phyloP scores from a whole-genome alignment of 2,888 invertebrate species.

The Tillus elongatus region DNA sequence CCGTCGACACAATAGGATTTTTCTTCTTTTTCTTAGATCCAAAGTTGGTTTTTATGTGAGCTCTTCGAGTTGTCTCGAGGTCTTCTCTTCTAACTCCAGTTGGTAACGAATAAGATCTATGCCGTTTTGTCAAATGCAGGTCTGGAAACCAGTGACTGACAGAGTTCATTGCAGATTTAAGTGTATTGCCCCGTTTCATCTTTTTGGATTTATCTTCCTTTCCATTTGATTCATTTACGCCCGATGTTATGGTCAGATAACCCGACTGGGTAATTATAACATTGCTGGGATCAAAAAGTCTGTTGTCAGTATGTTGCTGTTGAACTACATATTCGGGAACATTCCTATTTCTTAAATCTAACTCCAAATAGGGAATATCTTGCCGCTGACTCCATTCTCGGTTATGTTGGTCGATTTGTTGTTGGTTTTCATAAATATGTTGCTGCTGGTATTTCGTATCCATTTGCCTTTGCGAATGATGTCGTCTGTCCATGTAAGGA shows the following conservation, averaged over 20 bases:
- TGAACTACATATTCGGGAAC: slow-evolving; percentile 43
- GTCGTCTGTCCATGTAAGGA: slow-evolving; percentile 34
- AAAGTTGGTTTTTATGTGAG: slow-evolving; percentile 29
- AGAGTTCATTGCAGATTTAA: slow-evolving; percentile 73
- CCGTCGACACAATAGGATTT: slow-evolving; percentile 70
- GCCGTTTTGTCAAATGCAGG: slow-evolving; percentile 65
- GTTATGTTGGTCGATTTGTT: slow-evolving; percentile 31
- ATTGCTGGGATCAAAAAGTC: slow-evolving; percentile 47
- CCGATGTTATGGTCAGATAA: slow-evolving; percentile 65
- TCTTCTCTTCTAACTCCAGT: slow-evolving; percentile 55
- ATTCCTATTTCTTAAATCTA: slow-evolving; percentile 46
- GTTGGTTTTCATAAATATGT: slow-evolving; percentile 34
- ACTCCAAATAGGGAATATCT: slow-evolving; percentile 40
- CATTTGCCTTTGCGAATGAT: slow-evolving; percentile 26
- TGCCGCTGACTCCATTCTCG: slow-evolving; percentile 37
- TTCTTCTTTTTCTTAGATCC: slow-evolving; percentile 54
- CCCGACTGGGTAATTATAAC: slow-evolving; percentile 72
- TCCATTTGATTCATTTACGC: slow-evolving; percentile 46
- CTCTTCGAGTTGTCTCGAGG: slow-evolving; percentile 43
- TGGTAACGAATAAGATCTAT: slow-evolving; percentile 74
- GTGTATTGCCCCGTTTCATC: slow-evolving; percentile 57
- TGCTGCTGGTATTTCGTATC: slow-evolving; percentile 23
- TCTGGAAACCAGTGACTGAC: slow-evolving; percentile 76
- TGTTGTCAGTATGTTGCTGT: slow-evolving; percentile 29
- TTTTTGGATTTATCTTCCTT: slow-evolving; percentile 53